phyloP scores from a whole-genome alignment of 2,888 invertebrate genomes.

The Tubulanus polymorphus region DNA sequence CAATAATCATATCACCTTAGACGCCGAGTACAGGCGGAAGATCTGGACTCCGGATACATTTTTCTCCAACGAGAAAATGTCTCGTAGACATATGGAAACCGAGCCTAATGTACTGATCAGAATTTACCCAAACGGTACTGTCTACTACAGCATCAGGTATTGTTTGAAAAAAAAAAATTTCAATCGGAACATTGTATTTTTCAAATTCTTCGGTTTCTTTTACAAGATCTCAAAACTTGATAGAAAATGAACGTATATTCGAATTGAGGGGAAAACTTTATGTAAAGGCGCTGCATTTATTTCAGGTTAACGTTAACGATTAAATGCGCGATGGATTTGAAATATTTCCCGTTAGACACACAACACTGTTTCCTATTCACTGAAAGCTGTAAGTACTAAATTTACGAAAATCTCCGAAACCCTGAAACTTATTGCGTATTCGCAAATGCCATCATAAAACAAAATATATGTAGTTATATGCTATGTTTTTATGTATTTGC shows the following conservation, averaged over 20 bases:
- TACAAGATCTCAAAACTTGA: too few species aligned
- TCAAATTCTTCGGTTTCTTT: too few species aligned
- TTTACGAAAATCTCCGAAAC: too few species aligned
- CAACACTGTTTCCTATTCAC: slow-evolving; percentile 69
- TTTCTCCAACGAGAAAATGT: slow-evolving; percentile 48
- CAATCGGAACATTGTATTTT: not conserved
- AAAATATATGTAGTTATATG: too few species aligned
- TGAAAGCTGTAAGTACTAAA: slow-evolving; percentile 69
- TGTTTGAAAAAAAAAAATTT: not conserved
- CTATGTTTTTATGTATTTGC: too few species aligned
- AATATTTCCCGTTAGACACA: slow-evolving; percentile 78
- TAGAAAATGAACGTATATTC: too few species aligned
- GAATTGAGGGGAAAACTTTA: not conserved
- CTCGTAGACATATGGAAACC: slow-evolving; percentile 88
- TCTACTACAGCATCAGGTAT: slow-evolving; percentile 86
- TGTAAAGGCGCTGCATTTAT: not conserved
- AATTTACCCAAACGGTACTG: slow-evolving; percentile 81
- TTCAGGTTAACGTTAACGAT: slow-evolving; percentile 71
- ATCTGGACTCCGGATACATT: slow-evolving; percentile 94
- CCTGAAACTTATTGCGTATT: too few species aligned
- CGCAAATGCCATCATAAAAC: too few species aligned
- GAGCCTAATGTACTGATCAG: slow-evolving; percentile 85
- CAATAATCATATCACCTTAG: slow-evolving; percentile 10
- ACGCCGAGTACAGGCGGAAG: slow-evolving; percentile 48
- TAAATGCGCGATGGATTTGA: slow-evolving; percentile 75